Base-by-base conservation (phyloP, 2,797 vertebrate genomes). In the Tokudaia muenninki region DNA sequence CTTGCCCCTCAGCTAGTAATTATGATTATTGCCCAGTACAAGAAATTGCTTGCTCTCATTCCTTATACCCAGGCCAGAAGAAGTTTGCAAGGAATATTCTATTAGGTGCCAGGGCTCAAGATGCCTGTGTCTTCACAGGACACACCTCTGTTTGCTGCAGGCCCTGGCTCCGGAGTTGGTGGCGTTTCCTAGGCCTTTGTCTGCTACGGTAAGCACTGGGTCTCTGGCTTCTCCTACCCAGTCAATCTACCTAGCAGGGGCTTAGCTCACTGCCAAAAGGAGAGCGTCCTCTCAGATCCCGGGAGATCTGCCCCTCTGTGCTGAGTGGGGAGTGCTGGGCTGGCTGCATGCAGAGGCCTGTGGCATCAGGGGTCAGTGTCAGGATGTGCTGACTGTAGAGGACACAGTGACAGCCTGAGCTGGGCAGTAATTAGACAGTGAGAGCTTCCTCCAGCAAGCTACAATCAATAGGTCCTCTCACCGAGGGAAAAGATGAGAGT, bases 341-440 rank as follows among this genome's bases (percentile, higher is more conserved):
- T 21, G 4, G 63, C 91, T 37, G 95, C 63, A 95, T n/a, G 92
- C 81, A 72, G 83, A 93, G 80, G 87, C 84, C 92, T 77, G 22
- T 61, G 92, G 95, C 65, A 67, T 94, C 92, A 74, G 59, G 97
- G 97, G 96, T 97, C 94, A 96, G 97, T 95, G 97, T 97, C 94
- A 96, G 97, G 97, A 94, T 13, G 57, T 80, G 97, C 96, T 92
- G 94, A 96, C 97, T 96, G 94, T 74, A 78, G 97, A 97, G 97
- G 97, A 97, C 97, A 95, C 41, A 2, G 93, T 95, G 97, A 97
- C 97, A 97, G 95, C 93, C 93, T 97, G 96, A 97, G 94, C 96
- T 17, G 81, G 94, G 92, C 96, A 97, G 97, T 97, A 93, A 97
- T 97, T 97, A 98, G 97, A 96, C 94, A 97, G 95, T 65, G 97